A percentile compares a stretch with the other conserved stretches of the same genome.
phyloP scores from a whole-genome alignment of 2,113 vertebrate species.

The Proterorhinus semilunaris region DNA sequence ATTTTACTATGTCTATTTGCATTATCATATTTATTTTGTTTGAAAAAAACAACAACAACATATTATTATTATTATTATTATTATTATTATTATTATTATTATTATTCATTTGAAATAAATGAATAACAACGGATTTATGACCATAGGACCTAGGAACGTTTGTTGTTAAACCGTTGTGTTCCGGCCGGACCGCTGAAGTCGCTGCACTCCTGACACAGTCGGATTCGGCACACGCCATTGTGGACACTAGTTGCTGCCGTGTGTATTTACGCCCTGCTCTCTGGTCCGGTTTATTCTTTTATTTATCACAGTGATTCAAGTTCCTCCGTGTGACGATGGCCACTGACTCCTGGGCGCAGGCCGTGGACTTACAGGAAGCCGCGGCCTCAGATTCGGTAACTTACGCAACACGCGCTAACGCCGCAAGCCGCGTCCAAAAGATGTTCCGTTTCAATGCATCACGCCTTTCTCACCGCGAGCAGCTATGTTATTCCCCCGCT shows the following conservation, averaged over 20 bases:
- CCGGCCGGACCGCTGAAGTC: slow-evolving; percentile 31
- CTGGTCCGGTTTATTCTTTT: background rate
- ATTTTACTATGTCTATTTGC: no score
- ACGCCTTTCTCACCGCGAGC: background rate
- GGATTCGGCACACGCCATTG: slow-evolving; percentile 70
- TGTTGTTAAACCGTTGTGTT: background rate
- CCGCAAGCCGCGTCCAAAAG: slow-evolving; percentile 27
- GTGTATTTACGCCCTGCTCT: background rate
- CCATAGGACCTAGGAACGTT: slow-evolving; percentile 43
- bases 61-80: no score
- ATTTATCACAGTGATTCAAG: background rate
- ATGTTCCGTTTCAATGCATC: slow-evolving; percentile 22
- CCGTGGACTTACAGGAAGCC: slow-evolving; percentile 92
- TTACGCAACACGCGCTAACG: slow-evolving; percentile 58
- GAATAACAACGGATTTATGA: no score
- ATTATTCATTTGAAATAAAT: no score
- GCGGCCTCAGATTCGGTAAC: slow-evolving; percentile 90
- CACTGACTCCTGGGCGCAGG: slow-evolving; percentile 92
- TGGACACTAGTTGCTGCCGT: slow-evolving; percentile 49
- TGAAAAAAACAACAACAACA: no score
- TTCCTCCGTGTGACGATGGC: slow-evolving; percentile 75
- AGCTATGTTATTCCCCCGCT: background rate
- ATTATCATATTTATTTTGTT: no score
- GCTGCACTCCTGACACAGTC: slow-evolving; percentile 36
- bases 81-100: no score